phyloP scores from a whole-genome alignment of 2,797 vertebrate genomes.

The Eptatretus atami region DNA sequence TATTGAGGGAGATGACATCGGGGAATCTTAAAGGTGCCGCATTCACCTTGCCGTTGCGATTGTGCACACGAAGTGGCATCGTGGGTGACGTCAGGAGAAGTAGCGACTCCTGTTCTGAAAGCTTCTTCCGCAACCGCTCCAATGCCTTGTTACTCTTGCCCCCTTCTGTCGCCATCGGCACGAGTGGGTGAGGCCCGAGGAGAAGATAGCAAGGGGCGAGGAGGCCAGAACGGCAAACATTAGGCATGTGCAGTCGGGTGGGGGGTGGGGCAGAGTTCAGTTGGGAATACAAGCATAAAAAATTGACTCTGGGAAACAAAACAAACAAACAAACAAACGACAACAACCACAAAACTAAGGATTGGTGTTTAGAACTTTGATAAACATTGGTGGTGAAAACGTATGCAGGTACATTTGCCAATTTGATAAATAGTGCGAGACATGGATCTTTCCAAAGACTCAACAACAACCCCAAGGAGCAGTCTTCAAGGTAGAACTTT shows the following conservation, averaged over 20 bases:
- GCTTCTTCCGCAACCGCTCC: slow-evolving; percentile 86
- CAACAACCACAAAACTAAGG: too few relatives aligned
- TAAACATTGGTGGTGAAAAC: too few relatives aligned
- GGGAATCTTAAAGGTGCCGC: not conserved
- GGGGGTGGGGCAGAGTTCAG: too few relatives aligned
- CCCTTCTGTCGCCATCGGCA: slow-evolving; percentile 25
- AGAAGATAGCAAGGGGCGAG: not conserved
- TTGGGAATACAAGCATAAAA: not conserved
- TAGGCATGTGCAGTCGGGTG: too few relatives aligned
- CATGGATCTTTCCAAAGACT: too few relatives aligned
- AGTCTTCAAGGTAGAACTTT: too few relatives aligned
- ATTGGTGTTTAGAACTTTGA: too few relatives aligned
- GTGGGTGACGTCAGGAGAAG: slow-evolving; percentile 62
- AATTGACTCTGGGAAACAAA: not conserved
- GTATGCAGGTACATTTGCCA: too few relatives aligned
- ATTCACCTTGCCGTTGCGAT: slow-evolving; percentile 70
- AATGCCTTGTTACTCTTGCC: slow-evolving; percentile 55
- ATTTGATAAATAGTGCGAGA: too few relatives aligned
- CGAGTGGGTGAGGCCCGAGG: not conserved
- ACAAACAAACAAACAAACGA: not conserved
- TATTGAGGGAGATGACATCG: too few relatives aligned
- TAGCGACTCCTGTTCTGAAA: slow-evolving; percentile 90
- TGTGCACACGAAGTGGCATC: slow-evolving; percentile 84
- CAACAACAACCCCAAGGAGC: too few relatives aligned
- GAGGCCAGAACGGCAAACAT: too few relatives aligned